phyloP scores from a whole-genome alignment of 2,888 invertebrate species.

The Brenthis ino region DNA sequence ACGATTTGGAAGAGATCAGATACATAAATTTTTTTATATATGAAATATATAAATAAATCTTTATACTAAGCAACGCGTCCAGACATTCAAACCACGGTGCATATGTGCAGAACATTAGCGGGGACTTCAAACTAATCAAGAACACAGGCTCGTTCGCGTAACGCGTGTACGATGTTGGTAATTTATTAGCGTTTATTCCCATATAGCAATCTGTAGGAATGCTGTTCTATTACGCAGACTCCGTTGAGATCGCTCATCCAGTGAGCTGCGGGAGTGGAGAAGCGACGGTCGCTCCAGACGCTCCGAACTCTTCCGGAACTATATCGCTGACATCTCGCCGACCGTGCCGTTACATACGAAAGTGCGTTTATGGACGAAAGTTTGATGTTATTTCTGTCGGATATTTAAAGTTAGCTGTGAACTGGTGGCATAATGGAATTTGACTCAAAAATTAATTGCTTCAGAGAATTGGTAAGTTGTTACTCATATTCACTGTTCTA shows the following conservation, averaged over 20 bases:
- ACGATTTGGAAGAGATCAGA: too few relatives aligned
- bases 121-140: constrained; percentile 80
- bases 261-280: constrained; percentile 70
- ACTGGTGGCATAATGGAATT: constrained; percentile 58
- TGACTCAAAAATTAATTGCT: constrained; percentile 51
- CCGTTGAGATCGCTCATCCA: constrained; percentile 76
- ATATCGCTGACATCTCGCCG: constrained; percentile 52
- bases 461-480: constrained; percentile 56
- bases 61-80: background rate
- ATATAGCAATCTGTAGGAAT: constrained; percentile 80
- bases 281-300: constrained; percentile 61
- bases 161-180: constrained; percentile 77
- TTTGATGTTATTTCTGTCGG: constrained; percentile 48
- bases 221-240: constrained; percentile 80
- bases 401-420: constrained; percentile 53
- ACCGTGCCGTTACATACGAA: constrained; percentile 44
- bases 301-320: constrained; percentile 48
- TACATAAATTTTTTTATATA: too few relatives aligned
- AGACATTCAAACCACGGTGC: background rate
- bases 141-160: constrained; percentile 69
- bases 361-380: constrained; percentile 57
- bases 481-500: background rate
- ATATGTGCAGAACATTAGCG: constrained; percentile 58
- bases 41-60: background rate
- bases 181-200: constrained; percentile 81